phyloP scores from a whole-genome alignment of 2,113 vertebrate genomes.

The Antennarius striatus region DNA sequence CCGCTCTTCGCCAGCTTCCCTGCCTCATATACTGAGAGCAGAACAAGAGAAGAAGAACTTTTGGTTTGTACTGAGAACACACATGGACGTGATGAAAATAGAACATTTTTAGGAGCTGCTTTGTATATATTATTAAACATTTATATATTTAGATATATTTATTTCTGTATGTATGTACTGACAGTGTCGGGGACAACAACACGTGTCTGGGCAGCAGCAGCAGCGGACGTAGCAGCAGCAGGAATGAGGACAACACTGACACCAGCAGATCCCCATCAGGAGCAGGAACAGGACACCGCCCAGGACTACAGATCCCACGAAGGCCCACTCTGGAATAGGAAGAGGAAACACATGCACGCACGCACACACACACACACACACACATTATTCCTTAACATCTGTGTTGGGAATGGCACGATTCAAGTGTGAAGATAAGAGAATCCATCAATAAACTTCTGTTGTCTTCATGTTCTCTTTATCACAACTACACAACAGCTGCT shows the following conservation, averaged over 20 bases:
- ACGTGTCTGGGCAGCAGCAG: constrained; percentile 95
- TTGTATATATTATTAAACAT: too few species aligned
- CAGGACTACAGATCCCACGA: constrained; percentile 90
- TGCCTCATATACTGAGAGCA: constrained; percentile 90
- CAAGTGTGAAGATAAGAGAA: too few species aligned
- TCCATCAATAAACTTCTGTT: too few species aligned
- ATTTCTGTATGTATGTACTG: constrained; percentile 67
- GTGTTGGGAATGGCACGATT: too few species aligned
- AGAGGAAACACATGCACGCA: constrained; percentile 30
- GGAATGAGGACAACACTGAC: constrained; percentile 97
- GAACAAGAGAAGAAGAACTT: background rate
- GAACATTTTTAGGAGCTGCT: too few species aligned
- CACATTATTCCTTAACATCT: background rate
- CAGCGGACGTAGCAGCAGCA: constrained; percentile 97
- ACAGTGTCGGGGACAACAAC: constrained; percentile 96
- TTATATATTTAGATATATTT: too few species aligned
- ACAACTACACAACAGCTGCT: too few species aligned
- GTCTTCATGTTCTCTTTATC: too few species aligned
- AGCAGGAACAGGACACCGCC: constrained; percentile 88
- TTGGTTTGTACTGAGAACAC: background rate
- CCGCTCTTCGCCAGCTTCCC: constrained; percentile 90
- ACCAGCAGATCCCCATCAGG: constrained; percentile 96
- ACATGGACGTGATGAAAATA: too few species aligned
- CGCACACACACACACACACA: background rate
- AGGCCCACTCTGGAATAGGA: constrained; percentile 89